These are phyloP conservation scores for Delichon dasypus DNA, from an alignment of 2,797 vertebrate species.

Conservation along the genomic window DNA sequence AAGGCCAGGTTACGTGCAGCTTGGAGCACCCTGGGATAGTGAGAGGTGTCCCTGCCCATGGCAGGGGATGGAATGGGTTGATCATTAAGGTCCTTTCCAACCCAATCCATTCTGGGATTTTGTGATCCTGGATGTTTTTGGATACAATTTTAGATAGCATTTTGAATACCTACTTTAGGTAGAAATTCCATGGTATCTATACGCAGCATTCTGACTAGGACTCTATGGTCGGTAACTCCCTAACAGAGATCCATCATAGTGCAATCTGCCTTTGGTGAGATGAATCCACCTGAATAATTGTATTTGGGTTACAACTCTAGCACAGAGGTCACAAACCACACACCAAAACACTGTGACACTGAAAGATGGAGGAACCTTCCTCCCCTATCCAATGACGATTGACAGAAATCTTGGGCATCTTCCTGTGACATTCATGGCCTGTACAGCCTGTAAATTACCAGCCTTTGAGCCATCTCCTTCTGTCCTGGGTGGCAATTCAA, in stretches of 20 bases:
- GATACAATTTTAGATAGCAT: background rate
- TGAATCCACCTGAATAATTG: background rate
- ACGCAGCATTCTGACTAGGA: background rate
- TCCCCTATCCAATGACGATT: fast-evolving
- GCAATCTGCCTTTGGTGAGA: background rate
- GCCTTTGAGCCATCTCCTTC: background rate
- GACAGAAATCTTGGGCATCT: background rate
- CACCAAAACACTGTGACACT: background rate
- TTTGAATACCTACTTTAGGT: background rate
- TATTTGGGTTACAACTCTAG: background rate
- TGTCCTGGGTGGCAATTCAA: too few relatives aligned
- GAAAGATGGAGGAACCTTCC: background rate
- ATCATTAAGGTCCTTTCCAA: background rate
- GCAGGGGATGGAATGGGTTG: background rate
- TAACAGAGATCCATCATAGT: fast-evolving
- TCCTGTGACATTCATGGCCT: too few relatives aligned
- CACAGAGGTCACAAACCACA: background rate
- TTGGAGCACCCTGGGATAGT: background rate
- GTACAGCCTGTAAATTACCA: background rate
- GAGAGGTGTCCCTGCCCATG: background rate
- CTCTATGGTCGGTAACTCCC: background rate
- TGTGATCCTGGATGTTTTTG: background rate
- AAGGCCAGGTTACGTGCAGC: fast-evolving
- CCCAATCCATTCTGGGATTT: background rate
- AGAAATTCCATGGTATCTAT: background rate